These are phyloP conservation scores for Phaethon lepturus DNA, from an alignment of 2,113 vertebrate species.

Conservation along the genomic window DNA sequence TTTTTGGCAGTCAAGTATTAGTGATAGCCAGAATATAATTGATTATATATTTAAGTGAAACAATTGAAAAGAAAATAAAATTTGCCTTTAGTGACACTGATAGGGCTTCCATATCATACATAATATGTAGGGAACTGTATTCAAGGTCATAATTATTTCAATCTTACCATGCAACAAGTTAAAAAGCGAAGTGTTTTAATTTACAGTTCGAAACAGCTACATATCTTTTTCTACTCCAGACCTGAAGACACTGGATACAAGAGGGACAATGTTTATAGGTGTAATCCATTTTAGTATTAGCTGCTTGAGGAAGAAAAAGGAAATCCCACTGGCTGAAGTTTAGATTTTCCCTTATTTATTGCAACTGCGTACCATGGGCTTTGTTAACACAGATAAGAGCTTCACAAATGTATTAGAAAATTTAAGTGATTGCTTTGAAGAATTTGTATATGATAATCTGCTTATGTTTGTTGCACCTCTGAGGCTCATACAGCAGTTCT, in stretches of 20 bases:
- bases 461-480: conserved; percentile 1
- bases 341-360: background rate
- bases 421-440: background rate
- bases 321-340: background rate
- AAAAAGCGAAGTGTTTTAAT: background rate
- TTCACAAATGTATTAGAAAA: conserved; percentile 4
- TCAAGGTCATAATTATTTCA: background rate
- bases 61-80: conserved; percentile 4
- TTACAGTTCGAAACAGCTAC: background rate
- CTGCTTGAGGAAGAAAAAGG: background rate
- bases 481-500: background rate
- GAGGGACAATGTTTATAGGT: background rate
- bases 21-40: background rate
- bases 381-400: background rate
- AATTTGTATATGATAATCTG: conserved; percentile 12
- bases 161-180: background rate
- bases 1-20: background rate
- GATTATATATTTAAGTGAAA: background rate
- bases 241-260: background rate
- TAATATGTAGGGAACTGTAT: background rate
- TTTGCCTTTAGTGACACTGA: background rate
- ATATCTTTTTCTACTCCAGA: background rate
- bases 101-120: background rate
- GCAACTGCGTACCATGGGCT: background rate
- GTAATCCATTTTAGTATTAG: background rate